Evolutionary conservation across 2,888 invertebrate species (phyloP), one percentile per base, ranked within the genome.

Genomic region (Cryptosula pallasiana): DNA sequence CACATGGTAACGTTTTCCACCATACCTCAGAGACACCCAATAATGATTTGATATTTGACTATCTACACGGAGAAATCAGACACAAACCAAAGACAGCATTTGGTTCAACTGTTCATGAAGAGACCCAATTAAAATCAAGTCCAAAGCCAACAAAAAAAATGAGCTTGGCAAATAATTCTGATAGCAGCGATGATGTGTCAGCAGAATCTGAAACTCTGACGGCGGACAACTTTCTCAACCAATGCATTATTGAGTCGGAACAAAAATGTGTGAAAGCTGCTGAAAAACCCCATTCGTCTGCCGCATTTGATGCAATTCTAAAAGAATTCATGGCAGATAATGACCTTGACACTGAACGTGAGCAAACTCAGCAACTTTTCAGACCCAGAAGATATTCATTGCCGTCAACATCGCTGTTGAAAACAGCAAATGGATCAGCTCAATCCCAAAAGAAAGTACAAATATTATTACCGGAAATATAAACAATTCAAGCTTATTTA

Each of bases 31-130:
- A n/a, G n/a, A n/a, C n/a, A n/a, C n/a, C n/a, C n/a, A n/a, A n/a
- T n/a, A n/a, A n/a, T n/a, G n/a, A 63, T 32, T 3, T 63, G 16
- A 63, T 63, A 13, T 27, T 63, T 13, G 63, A 63, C 32, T 63
- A 63, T 32, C 25, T 63, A 63, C 63, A 63, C 34, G 32, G 32
- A 16, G 32, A 63, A 27, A 63, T 63, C 25, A 63, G n/a, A 34
- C 63, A 63, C 27, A 63, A 32, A 34, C 63, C 63, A 25, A 63
- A 63, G 34, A 63, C 63, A 32, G 63, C 63, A 63, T 63, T 63
- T 34, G 63, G 63, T 32, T 63, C 63, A 34, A 32, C n/a, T 13
- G 27, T 63, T 13, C 63, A 25, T 63, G 32, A 45, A 45, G 45
- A 45, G 45, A 20, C 45, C 5, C 45, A 63, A 27, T 16, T 32